phyloP scores from a whole-genome alignment of 2,888 invertebrate species.

The Parasteatoda lunata region DNA sequence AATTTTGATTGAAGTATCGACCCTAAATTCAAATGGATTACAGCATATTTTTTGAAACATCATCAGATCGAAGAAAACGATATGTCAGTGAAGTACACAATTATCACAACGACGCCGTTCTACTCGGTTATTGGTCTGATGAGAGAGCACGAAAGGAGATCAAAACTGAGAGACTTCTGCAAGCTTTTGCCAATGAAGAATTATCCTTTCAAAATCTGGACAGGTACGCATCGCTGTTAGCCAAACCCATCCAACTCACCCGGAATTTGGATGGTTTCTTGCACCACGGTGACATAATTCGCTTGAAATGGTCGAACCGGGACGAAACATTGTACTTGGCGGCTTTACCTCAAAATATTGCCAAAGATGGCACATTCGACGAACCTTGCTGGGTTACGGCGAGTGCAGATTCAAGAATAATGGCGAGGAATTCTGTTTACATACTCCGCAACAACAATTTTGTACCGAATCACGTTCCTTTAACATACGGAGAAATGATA shows the following conservation, averaged over 20 bases:
- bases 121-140: slow-evolving; percentile 48
- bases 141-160: slow-evolving; percentile 35
- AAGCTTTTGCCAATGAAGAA: slow-evolving; percentile 25
- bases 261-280: slow-evolving; percentile 48
- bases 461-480: slow-evolving; percentile 27
- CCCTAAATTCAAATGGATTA: too few relatives aligned
- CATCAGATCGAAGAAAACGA: not conserved
- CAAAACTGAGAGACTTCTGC: slow-evolving; percentile 16
- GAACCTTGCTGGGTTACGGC: slow-evolving; percentile 48
- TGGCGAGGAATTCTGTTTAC: slow-evolving; percentile 26
- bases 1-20: too few relatives aligned
- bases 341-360: slow-evolving; percentile 24
- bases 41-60: too few relatives aligned
- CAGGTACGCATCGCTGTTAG: slow-evolving; percentile 15
- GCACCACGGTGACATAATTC: slow-evolving; percentile 45
- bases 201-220: slow-evolving; percentile 51
- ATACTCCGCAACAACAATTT: slow-evolving; percentile 39
- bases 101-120: slow-evolving; percentile 29
- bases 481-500: slow-evolving; percentile 40
- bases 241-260: slow-evolving; percentile 28
- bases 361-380: slow-evolving; percentile 9
- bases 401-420: slow-evolving; percentile 30
- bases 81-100: not conserved
- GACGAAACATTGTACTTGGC: slow-evolving; percentile 17
- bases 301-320: slow-evolving; percentile 36